These are phyloP conservation scores for Gopherus evgoodei DNA, from an alignment of 2,113 vertebrate species.

Conservation along the genomic window DNA sequence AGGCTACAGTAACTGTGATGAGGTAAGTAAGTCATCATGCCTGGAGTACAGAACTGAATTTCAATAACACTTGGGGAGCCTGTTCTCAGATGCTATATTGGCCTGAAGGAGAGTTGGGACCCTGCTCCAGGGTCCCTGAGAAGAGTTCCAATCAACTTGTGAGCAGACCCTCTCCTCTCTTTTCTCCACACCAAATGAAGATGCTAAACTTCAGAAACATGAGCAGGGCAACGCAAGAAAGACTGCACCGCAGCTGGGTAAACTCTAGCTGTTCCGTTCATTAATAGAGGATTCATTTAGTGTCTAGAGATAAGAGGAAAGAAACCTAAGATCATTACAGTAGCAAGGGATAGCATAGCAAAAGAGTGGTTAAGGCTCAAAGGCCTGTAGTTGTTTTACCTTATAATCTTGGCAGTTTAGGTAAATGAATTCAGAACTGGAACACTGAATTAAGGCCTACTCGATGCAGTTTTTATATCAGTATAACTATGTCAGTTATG, in stretches of 20 bases:
- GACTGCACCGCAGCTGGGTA: neutral
- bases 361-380: neutral
- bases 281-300: fast-evolving
- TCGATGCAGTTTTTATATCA: fast-evolving
- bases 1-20: fast-evolving
- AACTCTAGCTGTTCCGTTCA: fast-evolving
- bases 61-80: fast-evolving
- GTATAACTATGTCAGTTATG: fast-evolving
- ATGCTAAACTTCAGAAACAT: neutral
- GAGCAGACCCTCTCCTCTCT: neutral
- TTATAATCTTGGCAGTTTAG: neutral
- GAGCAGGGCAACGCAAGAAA: neutral
- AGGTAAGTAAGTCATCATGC: neutral
- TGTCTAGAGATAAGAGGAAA: neutral
- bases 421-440: neutral
- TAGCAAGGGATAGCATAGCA: fast-evolving
- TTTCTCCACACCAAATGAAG: neutral
- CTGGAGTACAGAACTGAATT: neutral
- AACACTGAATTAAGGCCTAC: neutral
- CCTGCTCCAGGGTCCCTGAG: neutral
- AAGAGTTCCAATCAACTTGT: neutral
- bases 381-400: neutral
- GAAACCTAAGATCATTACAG: neutral
- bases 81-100: fast-evolving
- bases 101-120: fast-evolving